These are phyloP conservation scores for Acipenser transmontanus DNA, from an alignment of 2,797 vertebrate genomes.

Conservation along the genomic window DNA sequence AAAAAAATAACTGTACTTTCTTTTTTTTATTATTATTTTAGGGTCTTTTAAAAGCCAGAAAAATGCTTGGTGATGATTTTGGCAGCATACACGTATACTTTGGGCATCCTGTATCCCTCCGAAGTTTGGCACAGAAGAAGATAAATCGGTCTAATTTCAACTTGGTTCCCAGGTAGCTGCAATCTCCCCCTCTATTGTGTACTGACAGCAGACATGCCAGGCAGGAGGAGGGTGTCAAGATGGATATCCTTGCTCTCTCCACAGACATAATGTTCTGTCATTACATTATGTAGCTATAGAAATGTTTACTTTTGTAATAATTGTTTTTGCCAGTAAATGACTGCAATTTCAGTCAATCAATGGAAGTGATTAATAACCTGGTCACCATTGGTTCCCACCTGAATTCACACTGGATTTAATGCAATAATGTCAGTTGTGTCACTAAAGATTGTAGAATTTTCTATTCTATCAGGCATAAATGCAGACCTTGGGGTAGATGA, in stretches of 20 bases:
- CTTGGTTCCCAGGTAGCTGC: conserved; percentile 76
- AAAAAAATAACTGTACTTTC: not conserved
- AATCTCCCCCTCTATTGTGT: not conserved
- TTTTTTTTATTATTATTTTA: conserved; percentile 30
- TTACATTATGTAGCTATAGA: not conserved
- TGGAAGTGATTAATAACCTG: no score
- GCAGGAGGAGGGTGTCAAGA: not conserved
- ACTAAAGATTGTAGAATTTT: no score
- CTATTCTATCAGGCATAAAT: no score
- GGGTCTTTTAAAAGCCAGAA: conserved; percentile 91
- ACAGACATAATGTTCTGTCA: no score
- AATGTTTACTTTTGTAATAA: not conserved
- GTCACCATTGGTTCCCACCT: no score
- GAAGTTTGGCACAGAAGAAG: conserved; percentile 72
- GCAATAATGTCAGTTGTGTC: no score
- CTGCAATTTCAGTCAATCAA: not conserved
- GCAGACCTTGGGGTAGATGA: no score
- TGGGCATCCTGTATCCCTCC: conserved; percentile 82
- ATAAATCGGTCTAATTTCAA: conserved; percentile 73
- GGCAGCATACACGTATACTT: conserved; percentile 88
- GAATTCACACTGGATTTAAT: no score
- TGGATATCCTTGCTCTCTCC: not conserved
- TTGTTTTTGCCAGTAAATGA: not conserved
- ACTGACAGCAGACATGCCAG: not conserved
- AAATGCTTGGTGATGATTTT: conserved; percentile 83